Base-by-base conservation (phyloP, 2,797 vertebrate species). In the Myotis findleyi region DNA sequence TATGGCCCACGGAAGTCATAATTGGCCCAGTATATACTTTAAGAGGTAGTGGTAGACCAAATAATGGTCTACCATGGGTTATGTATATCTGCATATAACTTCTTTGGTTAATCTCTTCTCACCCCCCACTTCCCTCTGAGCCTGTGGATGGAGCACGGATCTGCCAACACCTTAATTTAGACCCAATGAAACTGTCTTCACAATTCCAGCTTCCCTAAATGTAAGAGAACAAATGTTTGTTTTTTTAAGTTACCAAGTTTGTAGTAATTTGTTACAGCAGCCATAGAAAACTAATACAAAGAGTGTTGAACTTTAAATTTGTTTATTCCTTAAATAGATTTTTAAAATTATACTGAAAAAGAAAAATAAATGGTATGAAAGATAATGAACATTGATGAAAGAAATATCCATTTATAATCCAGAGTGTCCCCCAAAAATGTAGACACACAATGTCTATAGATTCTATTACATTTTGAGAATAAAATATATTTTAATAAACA, bases 271-370 rank as follows among this genome's bases (percentile, higher is more conserved):
- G 20, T 75, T 89, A 49, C 8, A 93, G 47, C 16, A 89, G 21
- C 30, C 55, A 49, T 51, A 87, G 36, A n/a, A 89, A 92, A 88
- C 14, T 64, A 75, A 80, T 53, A 51, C 1, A 88, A 83, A 87
- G 11, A 11, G 0, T 73, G 12, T 80, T 84, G 13, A 92, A 59
- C 20, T 93, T 89, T 89, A 44, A 84, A 62, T 94, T 47, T 81
- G 27, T 53, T 82, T 30, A 79, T 92, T 80, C n/a, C 30, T 93
- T 92, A 95, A 90, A 68, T 66, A 83, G 21, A 84, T 44, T 81
- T 92, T 94, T 87, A 30, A 17, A 38, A 75, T 94, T 95, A 16
- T 73, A 81, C 27, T 87, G 71, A 92, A 91, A 96, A 95, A 80
- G 9, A 51, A 81, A 90, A 73, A 66, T 82, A 90, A 91, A 91